These are phyloP conservation scores for Toxotes jaculatrix DNA, from an alignment of 2,113 vertebrate species.

Conservation along the genomic window DNA sequence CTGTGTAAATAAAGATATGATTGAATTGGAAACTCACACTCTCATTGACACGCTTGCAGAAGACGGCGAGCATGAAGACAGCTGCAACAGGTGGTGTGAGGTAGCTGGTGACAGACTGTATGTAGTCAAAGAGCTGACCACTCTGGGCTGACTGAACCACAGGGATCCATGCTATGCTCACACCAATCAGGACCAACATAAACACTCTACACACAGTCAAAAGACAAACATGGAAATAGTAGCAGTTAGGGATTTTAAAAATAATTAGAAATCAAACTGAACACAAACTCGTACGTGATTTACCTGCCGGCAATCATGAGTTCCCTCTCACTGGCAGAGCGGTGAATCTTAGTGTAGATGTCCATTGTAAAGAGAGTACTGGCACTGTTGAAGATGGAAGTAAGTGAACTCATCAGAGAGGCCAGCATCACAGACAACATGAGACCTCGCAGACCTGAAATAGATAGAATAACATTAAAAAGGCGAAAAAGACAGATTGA, in stretches of 20 bases:
- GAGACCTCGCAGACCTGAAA: constrained; percentile 91
- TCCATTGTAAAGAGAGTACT: constrained; percentile 98
- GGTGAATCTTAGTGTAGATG: constrained; percentile 91
- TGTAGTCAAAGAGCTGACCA: constrained; percentile 97
- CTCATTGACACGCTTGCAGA: constrained; percentile 94
- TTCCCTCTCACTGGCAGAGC: constrained; percentile 86
- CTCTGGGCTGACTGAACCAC: constrained; percentile 91
- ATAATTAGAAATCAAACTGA: background rate
- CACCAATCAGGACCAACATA: constrained; percentile 89
- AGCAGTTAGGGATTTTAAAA: background rate
- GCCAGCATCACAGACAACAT: constrained; percentile 98
- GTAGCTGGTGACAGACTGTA: constrained; percentile 94
- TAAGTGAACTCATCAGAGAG: constrained; percentile 97
- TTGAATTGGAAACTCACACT: constrained; percentile 77
- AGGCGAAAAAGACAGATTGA: background rate
- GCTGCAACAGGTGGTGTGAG: constrained; percentile 93
- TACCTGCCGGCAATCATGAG: constrained; percentile 96
- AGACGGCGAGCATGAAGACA: constrained; percentile 92
- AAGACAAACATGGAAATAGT: constrained; percentile 12
- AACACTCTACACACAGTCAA: constrained; percentile 85
- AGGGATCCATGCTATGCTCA: constrained; percentile 98
- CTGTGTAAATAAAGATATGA: background rate
- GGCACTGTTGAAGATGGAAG: constrained; percentile 98
- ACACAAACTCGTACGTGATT: background rate
- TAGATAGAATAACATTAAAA: background rate